These are phyloP conservation scores for Poeciliopsis turrubarensis DNA, from an alignment of 2,113 vertebrate genomes.

Conservation along the genomic window DNA sequence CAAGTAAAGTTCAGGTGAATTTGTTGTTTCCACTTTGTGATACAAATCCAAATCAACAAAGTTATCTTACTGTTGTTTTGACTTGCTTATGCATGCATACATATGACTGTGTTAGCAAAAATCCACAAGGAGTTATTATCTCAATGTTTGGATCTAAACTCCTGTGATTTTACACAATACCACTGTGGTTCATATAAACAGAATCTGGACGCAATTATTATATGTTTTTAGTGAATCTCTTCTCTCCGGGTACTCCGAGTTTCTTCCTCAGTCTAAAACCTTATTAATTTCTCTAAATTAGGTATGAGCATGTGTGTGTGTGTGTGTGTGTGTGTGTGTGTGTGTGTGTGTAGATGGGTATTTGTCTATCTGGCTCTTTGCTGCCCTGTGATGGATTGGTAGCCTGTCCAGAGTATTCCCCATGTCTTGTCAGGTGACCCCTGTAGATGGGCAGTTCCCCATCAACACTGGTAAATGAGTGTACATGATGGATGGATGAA, in stretches of 20 bases:
- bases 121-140: slow-evolving; percentile 4
- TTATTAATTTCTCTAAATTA: background rate
- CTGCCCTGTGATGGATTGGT: too few species aligned
- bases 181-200: background rate
- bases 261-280: background rate
- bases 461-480: background rate
- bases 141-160: background rate
- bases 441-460: background rate
- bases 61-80: slow-evolving; percentile 5
- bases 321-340: too few species aligned
- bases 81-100: background rate
- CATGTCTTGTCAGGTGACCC: background rate
- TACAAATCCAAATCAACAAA: background rate
- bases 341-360: too few species aligned
- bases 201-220: background rate
- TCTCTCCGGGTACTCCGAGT: background rate
- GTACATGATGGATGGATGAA: too few species aligned
- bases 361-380: too few species aligned
- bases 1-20: slow-evolving; percentile 53
- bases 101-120: background rate
- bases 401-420: too few species aligned
- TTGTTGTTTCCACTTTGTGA: slow-evolving; percentile 38
- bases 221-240: background rate
- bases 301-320: background rate
- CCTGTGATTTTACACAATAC: background rate